Conservation (phyloP, 2,797 vertebrate genomes). For the Acomys russatus region DNA sequence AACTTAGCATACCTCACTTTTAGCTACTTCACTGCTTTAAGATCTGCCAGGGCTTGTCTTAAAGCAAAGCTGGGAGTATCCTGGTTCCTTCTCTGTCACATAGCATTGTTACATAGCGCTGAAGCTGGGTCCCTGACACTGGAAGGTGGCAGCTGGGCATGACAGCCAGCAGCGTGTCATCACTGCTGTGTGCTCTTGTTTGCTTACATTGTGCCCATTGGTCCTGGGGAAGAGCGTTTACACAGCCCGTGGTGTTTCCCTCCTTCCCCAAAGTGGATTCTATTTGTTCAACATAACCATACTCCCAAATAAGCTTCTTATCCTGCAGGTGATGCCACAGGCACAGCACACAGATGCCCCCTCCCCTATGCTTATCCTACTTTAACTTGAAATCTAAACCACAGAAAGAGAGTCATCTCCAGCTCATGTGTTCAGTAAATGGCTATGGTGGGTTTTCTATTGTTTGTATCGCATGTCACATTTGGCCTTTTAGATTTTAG, state of each 20-base stretch:
- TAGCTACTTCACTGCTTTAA: neutral
- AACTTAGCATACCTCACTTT: neutral
- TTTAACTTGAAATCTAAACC: slow-evolving; percentile 4
- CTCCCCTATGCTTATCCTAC: neutral
- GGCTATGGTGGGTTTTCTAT: neutral
- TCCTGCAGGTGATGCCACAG: too few species aligned
- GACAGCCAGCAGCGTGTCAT: neutral
- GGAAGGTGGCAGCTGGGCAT: neutral
- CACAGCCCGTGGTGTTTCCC: neutral
- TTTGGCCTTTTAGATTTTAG: slow-evolving; percentile 67
- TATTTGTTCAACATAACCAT: neutral
- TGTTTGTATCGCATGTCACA: neutral
- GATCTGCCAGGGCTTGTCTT: neutral
- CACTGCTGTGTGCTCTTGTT: neutral
- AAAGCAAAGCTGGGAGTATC: neutral
- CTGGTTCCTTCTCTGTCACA: neutral
- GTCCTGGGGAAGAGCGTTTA: neutral
- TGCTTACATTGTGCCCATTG: neutral
- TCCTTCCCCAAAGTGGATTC: neutral
- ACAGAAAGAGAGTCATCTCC: neutral
- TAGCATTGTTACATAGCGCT: neutral
- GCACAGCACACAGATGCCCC: too few species aligned
- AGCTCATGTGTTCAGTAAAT: slow-evolving; percentile 30
- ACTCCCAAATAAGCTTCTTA: neutral
- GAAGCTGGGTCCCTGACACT: neutral